These are phyloP conservation scores for Baccha elongata DNA, from an alignment of 2,888 invertebrate genomes.

Conservation along the genomic window DNA sequence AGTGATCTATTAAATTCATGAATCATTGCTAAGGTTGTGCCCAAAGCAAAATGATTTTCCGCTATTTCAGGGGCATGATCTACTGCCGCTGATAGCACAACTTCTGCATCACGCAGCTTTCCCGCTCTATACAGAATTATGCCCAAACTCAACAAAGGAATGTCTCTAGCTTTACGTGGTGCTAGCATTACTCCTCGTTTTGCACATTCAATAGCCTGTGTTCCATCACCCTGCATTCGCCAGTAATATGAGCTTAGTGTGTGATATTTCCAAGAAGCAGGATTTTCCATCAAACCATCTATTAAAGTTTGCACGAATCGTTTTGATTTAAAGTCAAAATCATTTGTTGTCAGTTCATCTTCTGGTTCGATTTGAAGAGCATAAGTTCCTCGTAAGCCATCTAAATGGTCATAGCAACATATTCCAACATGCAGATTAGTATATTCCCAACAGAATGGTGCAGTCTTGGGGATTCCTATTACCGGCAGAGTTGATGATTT, in stretches of 20 bases:
- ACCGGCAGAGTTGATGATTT: conserved; percentile 53
- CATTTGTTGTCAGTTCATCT: conserved; percentile 76
- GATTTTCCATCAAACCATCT: conserved; percentile 77
- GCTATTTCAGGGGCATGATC: conserved; percentile 79
- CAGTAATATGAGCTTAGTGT: conserved; percentile 81
- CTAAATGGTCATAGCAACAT: conserved; percentile 79
- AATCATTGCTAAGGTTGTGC: conserved; percentile 79
- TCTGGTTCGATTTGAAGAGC: conserved; percentile 78
- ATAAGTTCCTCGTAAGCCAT: conserved; percentile 76
- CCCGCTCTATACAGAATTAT: conserved; percentile 80
- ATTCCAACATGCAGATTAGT: conserved; percentile 75
- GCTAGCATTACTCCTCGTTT: conserved; percentile 79
- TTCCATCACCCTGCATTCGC: conserved; percentile 80
- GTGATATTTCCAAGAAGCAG: conserved; percentile 80
- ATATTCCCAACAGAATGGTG: conserved; percentile 77
- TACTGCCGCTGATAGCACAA: conserved; percentile 79
- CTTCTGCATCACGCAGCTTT: conserved; percentile 78
- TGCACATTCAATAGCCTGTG: conserved; percentile 80
- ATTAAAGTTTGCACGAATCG: conserved; percentile 66
- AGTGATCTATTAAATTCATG: conserved; percentile 80
- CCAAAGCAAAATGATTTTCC: conserved; percentile 81
- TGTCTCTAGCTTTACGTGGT: conserved; percentile 78
- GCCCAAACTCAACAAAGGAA: conserved; percentile 80
- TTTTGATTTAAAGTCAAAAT: conserved; percentile 71
- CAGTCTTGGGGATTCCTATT: conserved; percentile 44